Evolutionary conservation across 2,888 invertebrate species (phyloP), one percentile per base, ranked within the genome.

Genomic region (Papilio elwesi): DNA sequence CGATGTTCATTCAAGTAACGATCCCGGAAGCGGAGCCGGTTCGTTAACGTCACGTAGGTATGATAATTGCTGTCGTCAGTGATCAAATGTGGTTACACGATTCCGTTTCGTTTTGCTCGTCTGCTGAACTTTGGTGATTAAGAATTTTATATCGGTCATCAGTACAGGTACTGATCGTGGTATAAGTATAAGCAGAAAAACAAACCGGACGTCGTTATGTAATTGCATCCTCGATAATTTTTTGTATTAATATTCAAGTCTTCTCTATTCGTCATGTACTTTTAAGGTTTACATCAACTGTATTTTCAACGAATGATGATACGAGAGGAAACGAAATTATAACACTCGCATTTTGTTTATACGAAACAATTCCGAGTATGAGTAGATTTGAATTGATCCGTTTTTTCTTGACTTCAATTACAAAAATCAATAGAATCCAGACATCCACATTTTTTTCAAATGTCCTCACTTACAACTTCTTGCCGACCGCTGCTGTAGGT

Each of bases 1-100:
- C 88, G 87, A 88, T 90, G 87, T 87, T 90, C 90, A 89, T 89
- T 91, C 88, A 90, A 87, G 83, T 90, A 90, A 87, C 87, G 87
- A 89, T 89, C 93, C 92, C 93, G 93, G 93, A 93, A 93, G 92
- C 91, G 83, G 82, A 89, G 90, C 91, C 90, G 90, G 91, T 92
- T 91, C 85, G 79, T 88, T 87, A 89, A 88, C 91, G 90, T 91
- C 90, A 88, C 88, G 81, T 88, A 83, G 85, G 85, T 90, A 92
- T 92, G 90, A 87, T 91, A 91, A 92, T 91, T 89, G 85, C 80
- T 83, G 83, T 86, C 85, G 85, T 86, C 86, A 85, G 87, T 87
- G 87, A 79, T 87, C 85, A 81, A 87, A 87, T 82, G 82, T 82
- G 83, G 81, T 80, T 81, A 78, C 74, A 73, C 81, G 81, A 55